phyloP scores from a whole-genome alignment of 2,888 invertebrate genomes.

The Mechanitis mazaeus region DNA sequence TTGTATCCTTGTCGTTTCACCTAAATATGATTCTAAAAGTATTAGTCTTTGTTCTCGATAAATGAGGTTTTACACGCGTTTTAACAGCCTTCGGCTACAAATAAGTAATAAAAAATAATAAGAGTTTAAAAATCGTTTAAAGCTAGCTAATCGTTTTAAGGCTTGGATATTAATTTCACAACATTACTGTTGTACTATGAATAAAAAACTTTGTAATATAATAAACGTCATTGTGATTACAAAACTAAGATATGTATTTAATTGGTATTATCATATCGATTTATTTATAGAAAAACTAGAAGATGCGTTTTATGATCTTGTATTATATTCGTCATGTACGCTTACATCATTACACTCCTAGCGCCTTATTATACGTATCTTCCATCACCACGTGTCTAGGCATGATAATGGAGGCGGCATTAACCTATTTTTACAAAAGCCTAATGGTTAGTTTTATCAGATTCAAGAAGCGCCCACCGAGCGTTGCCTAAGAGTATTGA shows the following conservation, averaged over 20 bases:
- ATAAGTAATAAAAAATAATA: conserved; percentile 16
- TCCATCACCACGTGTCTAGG: conserved; percentile 66
- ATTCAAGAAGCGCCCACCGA: conserved; percentile 45
- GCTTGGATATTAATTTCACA: conserved; percentile 9
- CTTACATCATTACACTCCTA: conserved; percentile 8
- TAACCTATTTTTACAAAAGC: conserved; percentile 55
- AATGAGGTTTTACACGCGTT: conserved; percentile 21
- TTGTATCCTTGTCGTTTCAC: conserved; percentile 10
- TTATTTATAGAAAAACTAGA: background rate
- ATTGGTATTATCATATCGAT: background rate
- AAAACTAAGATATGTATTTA: background rate
- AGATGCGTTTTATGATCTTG: background rate
- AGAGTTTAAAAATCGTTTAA: conserved; percentile 2
- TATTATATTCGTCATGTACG: conserved; percentile 4
- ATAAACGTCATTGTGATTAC: background rate
- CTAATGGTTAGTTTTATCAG: conserved; percentile 50
- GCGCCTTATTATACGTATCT: conserved; percentile 35
- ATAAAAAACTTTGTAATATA: no score
- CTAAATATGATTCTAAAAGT: conserved; percentile 17
- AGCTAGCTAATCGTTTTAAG: conserved; percentile 6
- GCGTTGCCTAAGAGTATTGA: conserved; percentile 8
- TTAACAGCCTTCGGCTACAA: conserved; percentile 21
- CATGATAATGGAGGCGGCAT: conserved; percentile 64
- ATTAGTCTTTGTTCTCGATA: conserved; percentile 26
- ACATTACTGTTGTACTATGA: background rate